Conservation (phyloP, 2,797 vertebrate genomes). For the Alosa sapidissima region DNA sequence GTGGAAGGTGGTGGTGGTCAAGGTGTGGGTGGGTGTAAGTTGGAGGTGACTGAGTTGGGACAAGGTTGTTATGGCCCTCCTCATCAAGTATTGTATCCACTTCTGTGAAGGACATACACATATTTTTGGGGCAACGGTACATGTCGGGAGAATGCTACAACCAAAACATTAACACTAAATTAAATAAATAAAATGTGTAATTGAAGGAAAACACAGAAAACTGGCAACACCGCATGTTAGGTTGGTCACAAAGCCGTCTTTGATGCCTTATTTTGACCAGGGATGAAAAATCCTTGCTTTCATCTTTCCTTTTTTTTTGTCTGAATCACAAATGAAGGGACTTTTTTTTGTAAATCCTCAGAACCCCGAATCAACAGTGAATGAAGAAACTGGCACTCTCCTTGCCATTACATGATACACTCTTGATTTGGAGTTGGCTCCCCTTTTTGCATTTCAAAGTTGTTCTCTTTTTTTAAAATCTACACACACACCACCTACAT, state of each 20-base stretch:
- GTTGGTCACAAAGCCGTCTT: conserved; percentile 56
- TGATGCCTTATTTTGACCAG: conserved; percentile 59
- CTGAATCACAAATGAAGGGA: conserved; percentile 52
- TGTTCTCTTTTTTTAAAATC: background rate
- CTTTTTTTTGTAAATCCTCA: conserved; percentile 37
- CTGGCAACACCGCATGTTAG: conserved; percentile 14
- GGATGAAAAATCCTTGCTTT: conserved; percentile 57
- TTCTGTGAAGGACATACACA: conserved; percentile 9
- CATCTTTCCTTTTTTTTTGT: conserved; percentile 50
- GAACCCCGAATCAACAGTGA: conserved; percentile 43
- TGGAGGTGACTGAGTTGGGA: background rate
- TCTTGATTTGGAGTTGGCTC: conserved; percentile 34
- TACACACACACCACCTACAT: background rate
- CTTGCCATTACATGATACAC: conserved; percentile 30
- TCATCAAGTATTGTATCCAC: background rate
- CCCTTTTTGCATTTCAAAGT: conserved; percentile 46
- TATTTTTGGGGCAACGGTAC: background rate
- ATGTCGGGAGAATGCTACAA: background rate
- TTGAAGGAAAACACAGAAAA: background rate
- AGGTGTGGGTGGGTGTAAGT: background rate
- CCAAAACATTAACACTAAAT: too few relatives aligned
- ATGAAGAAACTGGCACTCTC: conserved; percentile 21
- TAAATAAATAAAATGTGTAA: background rate
- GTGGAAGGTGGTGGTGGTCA: background rate
- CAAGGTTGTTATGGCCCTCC: background rate